Base-by-base conservation (phyloP, 2,113 vertebrate species). In the Phyllostomus discolor region DNA sequence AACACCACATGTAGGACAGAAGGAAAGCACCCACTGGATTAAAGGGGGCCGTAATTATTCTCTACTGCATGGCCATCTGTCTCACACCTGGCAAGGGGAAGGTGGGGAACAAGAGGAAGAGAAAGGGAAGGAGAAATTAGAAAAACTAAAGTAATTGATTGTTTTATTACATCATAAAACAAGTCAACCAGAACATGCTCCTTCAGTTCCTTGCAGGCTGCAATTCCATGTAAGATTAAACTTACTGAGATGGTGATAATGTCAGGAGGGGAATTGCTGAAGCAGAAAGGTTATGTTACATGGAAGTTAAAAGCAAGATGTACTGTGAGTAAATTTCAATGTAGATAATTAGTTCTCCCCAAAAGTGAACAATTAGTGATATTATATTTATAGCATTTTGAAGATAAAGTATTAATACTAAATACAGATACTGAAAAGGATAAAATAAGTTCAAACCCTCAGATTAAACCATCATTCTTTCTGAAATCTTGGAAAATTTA, bases 211-310 rank as follows among this genome's bases (percentile, higher is more conserved):
- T 94, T 62, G 84, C 19, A 54, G 70, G 87, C 59, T 97, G 59
- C 28, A 83, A 41, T 88, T 81, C 94, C 80, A 28, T 17, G 14
- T 87, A 95, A 93, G 95, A 97, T 96, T 67, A 83, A 93, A 89
- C 33, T 31, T 87, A 82, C 41, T 79, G 90, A 90, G 80, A 95
- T 88, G 88, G 84, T 88, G 92, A 90, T 90, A 97, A 96, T 94
- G 94, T 96, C 96, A 91, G 85, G 50, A 35, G 43, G 90, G 84
- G 78, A 95, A 43, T 67, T 97, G 79, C 81, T 94, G 94, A 70
- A 95, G 81, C 90, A 97, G 95, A 91, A 96, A 97, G 92, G 64
- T 92, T 97, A 92, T 4, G 3, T 90, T 95, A 89, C 62, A 31
- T 5, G 28, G 24, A 97, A 94, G 81, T 87, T 48, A 89, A 69